Evolutionary conservation across 2,113 vertebrate genomes (phyloP), one percentile per base, ranked within the genome.

Genomic region (Tylochromis polylepis): DNA sequence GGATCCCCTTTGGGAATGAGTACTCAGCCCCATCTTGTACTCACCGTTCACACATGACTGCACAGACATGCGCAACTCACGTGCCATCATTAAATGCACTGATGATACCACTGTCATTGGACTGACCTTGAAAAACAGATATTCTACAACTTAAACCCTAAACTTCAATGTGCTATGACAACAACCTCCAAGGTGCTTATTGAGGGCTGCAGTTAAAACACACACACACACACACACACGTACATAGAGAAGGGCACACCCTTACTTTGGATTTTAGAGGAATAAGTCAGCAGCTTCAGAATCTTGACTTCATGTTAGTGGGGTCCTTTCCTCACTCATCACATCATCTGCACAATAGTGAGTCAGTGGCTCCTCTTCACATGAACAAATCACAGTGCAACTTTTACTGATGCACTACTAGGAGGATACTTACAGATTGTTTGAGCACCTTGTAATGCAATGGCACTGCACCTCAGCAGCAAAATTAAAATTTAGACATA

Each of bases 321-420:
- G 12, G 12, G n/a, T 43, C 38, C n/a, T 24, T 70, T 70, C 2
- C 1, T 70, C 11, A 4, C 65, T 43, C 38, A 72, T 72, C 4
- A 27, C 4, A 46, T 1, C 12, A 3, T 16, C 22, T 46, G 38
- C 38, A 72, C 12, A 8, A 27, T 24, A 72, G 5, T 22, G 38
- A 72, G 3, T 72, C 65, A 16, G 14, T 4, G 14, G 14, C 1
- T 15, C 22, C 65, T 27, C 8, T 43, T 72, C 15, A 72, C 15
- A 72, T 72, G 67, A 72, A 72, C 67, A 43, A 49, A 9, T 27
- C 38, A 72, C 38, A 72, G 38, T 27, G n/a, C 22, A 70, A 27
- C 38, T 46, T 72, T 16, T 18, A 2, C n/a, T 70, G 65, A 43
- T 43, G 38, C 22, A 46, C 22, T 4, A 22, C 9, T 18, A 29